These are phyloP conservation scores for Aleiodes sp. DNA, from an alignment of 1,140 invertebrate species.

Conservation along the genomic window DNA sequence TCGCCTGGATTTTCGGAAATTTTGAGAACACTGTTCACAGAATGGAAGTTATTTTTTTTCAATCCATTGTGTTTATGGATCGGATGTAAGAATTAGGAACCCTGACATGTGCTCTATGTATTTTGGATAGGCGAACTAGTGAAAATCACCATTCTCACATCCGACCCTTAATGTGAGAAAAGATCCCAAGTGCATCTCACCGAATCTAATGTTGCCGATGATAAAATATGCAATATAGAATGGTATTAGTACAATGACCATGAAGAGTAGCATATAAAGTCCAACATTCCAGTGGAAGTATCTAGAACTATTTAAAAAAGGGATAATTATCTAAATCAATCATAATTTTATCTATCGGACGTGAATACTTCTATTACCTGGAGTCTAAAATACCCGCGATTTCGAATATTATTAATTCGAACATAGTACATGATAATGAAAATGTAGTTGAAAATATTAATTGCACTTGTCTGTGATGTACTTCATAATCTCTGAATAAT, in stretches of 20 bases:
- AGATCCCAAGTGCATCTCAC: constrained; percentile 75
- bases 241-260: constrained; percentile 96
- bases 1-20: too few relatives aligned
- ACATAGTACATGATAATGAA: constrained; percentile 98
- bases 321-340: constrained; percentile 12
- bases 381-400: constrained; percentile 93
- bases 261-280: constrained; percentile 90
- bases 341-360: constrained; percentile 32
- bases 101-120: too few relatives aligned
- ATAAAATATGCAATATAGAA: constrained; percentile 97
- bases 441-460: constrained; percentile 97
- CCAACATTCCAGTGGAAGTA: constrained; percentile 97
- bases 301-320: constrained; percentile 77
- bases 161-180: too few relatives aligned
- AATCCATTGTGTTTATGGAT: too few relatives aligned
- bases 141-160: too few relatives aligned
- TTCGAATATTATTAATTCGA: constrained; percentile 99
- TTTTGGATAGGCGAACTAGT: too few relatives aligned
- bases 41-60: too few relatives aligned
- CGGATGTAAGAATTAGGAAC: too few relatives aligned
- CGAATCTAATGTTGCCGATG: constrained; percentile 88
- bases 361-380: constrained; percentile 66
- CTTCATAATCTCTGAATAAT: constrained; percentile 98
- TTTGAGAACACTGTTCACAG: too few relatives aligned
- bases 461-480: constrained; percentile 92